A percentile compares a stretch with the other conserved stretches of the same genome.
Conservation (phyloP, 2,797 vertebrate species). For the Crocodylus rhombifer region DNA sequence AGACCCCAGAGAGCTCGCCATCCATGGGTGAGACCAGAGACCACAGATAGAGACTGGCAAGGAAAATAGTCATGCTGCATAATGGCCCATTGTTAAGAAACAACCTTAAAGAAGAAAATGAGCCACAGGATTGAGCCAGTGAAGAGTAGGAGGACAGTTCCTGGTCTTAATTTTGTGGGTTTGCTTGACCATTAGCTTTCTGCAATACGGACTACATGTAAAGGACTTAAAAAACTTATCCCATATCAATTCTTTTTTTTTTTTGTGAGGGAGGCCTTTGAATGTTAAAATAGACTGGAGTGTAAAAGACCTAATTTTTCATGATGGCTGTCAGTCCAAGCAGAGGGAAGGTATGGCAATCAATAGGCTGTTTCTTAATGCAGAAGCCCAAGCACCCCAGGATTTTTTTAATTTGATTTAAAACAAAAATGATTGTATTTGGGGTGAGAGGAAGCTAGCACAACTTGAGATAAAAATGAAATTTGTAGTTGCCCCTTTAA, state of each 20-base stretch:
- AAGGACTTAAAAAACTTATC: conserved; percentile 50
- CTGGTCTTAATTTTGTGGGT: accelerated
- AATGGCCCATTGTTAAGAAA: neutral
- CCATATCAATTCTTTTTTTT: conserved; percentile 15
- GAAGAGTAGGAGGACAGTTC: neutral
- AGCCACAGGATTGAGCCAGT: neutral
- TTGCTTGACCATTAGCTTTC: conserved; percentile 49
- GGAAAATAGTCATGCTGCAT: neutral
- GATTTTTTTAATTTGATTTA: neutral
- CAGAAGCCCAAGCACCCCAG: neutral
- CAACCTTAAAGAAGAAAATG: neutral
- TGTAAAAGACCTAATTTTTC: conserved; percentile 61
- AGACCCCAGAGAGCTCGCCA: neutral
- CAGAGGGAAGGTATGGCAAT: conserved; percentile 41
- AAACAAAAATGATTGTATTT: neutral
- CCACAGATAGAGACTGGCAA: neutral
- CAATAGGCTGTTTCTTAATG: neutral
- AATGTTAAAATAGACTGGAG: conserved; percentile 62
- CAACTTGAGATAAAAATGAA: neutral
- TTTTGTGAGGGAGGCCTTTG: conserved; percentile 50
- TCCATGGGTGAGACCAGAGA: neutral
- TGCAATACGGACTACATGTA: conserved; percentile 39
- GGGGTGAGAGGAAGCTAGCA: no score
- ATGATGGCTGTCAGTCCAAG: conserved; percentile 50
- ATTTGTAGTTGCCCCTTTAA: conserved; percentile 1